Evolutionary conservation across 2,797 vertebrate genomes (phyloP), one percentile per base, ranked within the genome.

Genomic region (Gobionotothen gibberifrons): DNA sequence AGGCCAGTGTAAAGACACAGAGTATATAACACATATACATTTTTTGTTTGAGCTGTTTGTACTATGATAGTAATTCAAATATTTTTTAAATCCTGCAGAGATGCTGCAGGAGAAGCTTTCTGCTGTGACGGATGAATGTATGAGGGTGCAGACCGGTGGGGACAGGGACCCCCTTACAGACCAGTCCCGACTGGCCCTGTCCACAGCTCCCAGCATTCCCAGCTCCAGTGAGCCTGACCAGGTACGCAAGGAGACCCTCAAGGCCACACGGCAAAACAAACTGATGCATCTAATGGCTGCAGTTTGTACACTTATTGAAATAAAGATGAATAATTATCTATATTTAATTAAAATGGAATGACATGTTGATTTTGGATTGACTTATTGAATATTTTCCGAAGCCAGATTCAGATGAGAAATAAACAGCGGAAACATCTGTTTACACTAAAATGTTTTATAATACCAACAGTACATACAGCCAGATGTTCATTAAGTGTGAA

Each of bases 71-170:
- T 36, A 36, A 36, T 36, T 36, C 6, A 36, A 70, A 68, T 78
- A 57, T 87, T 76, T 73, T 26, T 81, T 42, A 84, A 68, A 87
- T 85, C 71, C 89, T 79, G 82, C 95, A 97, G 97, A 97, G 94
- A 99, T 99, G 98, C 97, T 99, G 92, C 97, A 99, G 94, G 97
- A 99, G 90, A 99, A 98, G 92, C 94, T 95, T 93, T 95, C 96
- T 91, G 94, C 95, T 86, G 96, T 96, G 93, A 95, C 94, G 71
- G 96, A 98, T 87, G 97, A 97, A 90, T 94, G 93, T 88, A 94
- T 95, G 92, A 93, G 91, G 90, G 92, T 92, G 88, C 95, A 94
- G 81, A 89, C 92, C 39, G 80, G 91, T 15, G 93, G 89, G 83
- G 95, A 94, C 80, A 90, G 93, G 12, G 96, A 97, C 80, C 91